A percentile compares a stretch with the other conserved stretches of the same genome.
These are phyloP conservation scores for Drosophila neonasuta DNA, from an alignment of 2,888 invertebrate species.

Conservation along the genomic window DNA sequence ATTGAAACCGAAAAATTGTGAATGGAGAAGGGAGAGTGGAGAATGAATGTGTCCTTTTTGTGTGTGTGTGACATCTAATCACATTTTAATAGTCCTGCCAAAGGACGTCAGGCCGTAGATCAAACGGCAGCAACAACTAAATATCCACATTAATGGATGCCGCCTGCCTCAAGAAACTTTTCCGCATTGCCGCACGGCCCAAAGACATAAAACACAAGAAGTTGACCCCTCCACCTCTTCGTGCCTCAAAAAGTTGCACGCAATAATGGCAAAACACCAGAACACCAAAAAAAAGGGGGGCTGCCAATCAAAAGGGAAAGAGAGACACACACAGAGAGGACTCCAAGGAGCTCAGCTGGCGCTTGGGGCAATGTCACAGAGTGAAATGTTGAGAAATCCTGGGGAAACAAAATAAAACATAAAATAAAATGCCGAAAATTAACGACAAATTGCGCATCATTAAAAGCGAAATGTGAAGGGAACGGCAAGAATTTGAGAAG, in stretches of 20 bases:
- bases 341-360: conserved; percentile 44
- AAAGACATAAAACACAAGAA: conserved; percentile 70
- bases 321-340: neutral
- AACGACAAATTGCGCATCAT: conserved; percentile 78
- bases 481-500: conserved; percentile 6
- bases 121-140: conserved; percentile 56
- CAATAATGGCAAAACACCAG: conserved; percentile 43
- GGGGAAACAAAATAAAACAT: conserved; percentile 56
- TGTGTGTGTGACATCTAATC: conserved; percentile 44
- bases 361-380: conserved; percentile 19
- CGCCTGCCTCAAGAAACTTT: conserved; percentile 52
- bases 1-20: conserved; percentile 33
- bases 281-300: conserved; percentile 7
- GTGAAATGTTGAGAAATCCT: conserved; percentile 44
- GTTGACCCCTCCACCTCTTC: conserved; percentile 18
- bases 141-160: conserved; percentile 63
- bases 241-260: conserved; percentile 41
- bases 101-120: conserved; percentile 50
- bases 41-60: conserved; percentile 19
- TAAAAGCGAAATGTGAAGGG: conserved; percentile 52
- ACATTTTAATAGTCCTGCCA: conserved; percentile 58
- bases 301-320: conserved; percentile 26
- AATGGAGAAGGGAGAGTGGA: conserved; percentile 7
- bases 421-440: conserved; percentile 72
- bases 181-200: conserved; percentile 50